Base-by-base conservation (phyloP, 2,888 invertebrate species). In the Lasioglossum figueresi region DNA sequence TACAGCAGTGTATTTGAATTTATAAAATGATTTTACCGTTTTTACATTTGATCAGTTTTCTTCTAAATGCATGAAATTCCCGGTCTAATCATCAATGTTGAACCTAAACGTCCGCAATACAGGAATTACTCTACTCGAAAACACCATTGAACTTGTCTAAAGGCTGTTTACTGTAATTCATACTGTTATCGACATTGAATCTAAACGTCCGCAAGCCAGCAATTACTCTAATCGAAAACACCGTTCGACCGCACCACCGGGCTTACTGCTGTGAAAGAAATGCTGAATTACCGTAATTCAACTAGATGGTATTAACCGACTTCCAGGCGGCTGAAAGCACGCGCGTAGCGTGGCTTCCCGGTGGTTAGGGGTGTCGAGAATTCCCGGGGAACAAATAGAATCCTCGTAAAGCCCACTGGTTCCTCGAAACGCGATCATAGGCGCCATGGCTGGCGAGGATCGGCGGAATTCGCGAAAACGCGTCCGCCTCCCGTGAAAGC, bases 321-420 rank as follows among this genome's bases (percentile, higher is more conserved):
- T 31, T 71, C 16, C 71, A 19, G 3, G 31, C 4, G 19, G 19
- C 40, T 5, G 19, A 16, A 76, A 63, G 72, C 72, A 71, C 23
- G n/a, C n/a, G 40, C 43, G 48, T 34, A 23, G 10, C 37, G n/a
- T 27, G 31, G 12, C 40, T 48, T 63, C 23, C 40, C 31, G 16
- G 40, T 23, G 40, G 70, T 78, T 3, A 45, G 52, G 48, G 52
- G 59, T 37, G 31, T 34, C n/a, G 31, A 14, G 23, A 52, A 73
- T 16, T 72, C 43, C 14, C 16, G 19, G 23, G 23, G 79, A 77
- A 74, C 48, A 74, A 80, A 80, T 77, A 74, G 79, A 79, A 75
- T 79, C 16, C 12, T 71, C 73, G 59, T 82, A 70, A 81, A 45
- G 2, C 45, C n/a, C 52, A 40, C 40, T 56, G 45, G 75, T 80